Evolutionary conservation across 2,888 invertebrate species (phyloP), one percentile per base, ranked within the genome.

Genomic region (Chloromyia formosa): DNA sequence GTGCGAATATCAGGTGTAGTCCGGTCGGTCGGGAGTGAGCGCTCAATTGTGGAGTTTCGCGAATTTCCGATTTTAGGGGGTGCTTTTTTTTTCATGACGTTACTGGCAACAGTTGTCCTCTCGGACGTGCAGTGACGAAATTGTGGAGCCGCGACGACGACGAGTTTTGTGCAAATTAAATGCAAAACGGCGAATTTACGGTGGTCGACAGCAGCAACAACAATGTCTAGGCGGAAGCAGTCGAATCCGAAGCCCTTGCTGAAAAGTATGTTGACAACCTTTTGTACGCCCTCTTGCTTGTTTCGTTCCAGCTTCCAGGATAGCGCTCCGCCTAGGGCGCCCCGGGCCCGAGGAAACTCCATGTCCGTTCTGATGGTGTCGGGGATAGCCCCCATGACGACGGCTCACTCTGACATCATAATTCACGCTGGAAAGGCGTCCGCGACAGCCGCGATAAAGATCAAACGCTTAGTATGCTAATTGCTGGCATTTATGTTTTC

Each of bases 141-240:
- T 49, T 49, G 49, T 49, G 49, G 14, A 49, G 27, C 27, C 27
- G 27, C 7, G 27, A 35, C 27, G 27, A 35, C 27, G 27, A 35
- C 27, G 16, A 49, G 49, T n/a, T 49, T 49, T 49, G 49, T 49
- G 49, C 14, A n/a, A 49, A 49, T 49, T 49, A 49, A 49, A 49
- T 49, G 49, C 49, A 12, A 49, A 49, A 49, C 49, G 49, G 49
- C 2, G 49, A 49, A 49, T 49, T 12, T n/a, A 5, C 16, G 12
- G 4, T 49, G 12, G 49, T 49, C 49, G 49, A 49, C 49, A 56
- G 56, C 66, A 74, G 69, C 45, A 56, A 54, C 56, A 73, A 77
- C 64, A 81, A 96, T 96, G 95, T 96, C 96, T 86, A 93, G 96
- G 86, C 90, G 96, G 88, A 96, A 96, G 90, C 96, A 96, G 90